Base-by-base conservation (phyloP, 2,797 vertebrate genomes). In the Sebastes iracundus region DNA sequence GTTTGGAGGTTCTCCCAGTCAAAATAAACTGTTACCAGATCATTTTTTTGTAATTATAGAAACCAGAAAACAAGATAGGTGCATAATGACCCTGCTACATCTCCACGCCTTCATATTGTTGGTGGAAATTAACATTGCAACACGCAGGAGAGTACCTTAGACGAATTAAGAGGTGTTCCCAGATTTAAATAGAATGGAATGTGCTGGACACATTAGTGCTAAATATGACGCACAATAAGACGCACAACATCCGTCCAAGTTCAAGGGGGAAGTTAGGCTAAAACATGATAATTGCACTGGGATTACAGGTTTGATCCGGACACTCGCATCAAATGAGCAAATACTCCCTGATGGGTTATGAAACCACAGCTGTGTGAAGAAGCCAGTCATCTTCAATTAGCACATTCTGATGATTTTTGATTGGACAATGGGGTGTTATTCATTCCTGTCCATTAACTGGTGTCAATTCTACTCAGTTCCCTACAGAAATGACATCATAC, bases 271-370 rank as follows among this genome's bases (percentile, higher is more conserved):
- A 66, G 16, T 13, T n/a, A 20, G 9, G 10, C 63, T 20, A 10
- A 28, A 7, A 53, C 22, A 7, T 70, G 77, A 60, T 73, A 77
- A 77, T 73, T 77, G 64, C 27, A 9, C n/a, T 83, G 68, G 71
- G 72, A 56, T 18, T 18, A 10, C 9, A 2, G 32, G 38, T 33
- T 23, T 65, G 63, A 67, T 59, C 12, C 4, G 56, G 6, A 38
- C 38, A 52, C 28, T 38, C 7, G 23, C 55, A 22, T 35, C 7
- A 23, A 25, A 65, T 18, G 61, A 66, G 16, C 7, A 20, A 38
- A 20, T 33, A 11, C 35, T 59, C 70, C 49, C 27, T 28, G 30
- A 65, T n/a, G 52, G 23, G 22, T 60, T 35, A 64, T 74, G 9
- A 53, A 6, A 52, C 23, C 32, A 7, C 63, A 49, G 32, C 10